These are phyloP conservation scores for Calypte anna DNA, from an alignment of 2,113 vertebrate genomes.

Conservation along the genomic window DNA sequence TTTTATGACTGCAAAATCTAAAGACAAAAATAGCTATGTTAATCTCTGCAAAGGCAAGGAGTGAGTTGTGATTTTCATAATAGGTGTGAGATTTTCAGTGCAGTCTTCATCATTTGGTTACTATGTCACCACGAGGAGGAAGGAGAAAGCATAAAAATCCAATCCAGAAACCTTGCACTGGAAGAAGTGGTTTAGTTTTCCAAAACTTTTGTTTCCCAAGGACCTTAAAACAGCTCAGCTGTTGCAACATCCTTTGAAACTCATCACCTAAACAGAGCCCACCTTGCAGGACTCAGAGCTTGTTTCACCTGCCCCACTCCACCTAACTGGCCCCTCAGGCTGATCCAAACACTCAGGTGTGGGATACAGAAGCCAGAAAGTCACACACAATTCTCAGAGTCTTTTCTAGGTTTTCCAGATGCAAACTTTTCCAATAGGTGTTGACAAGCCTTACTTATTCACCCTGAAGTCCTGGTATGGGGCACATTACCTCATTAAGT, in stretches of 20 bases:
- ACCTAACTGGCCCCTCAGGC: too few species aligned
- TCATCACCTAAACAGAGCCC: neutral
- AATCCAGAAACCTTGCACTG: neutral
- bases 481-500: neutral
- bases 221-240: neutral
- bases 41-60: neutral
- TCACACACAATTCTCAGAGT: neutral
- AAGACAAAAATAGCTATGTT: neutral
- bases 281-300: neutral
- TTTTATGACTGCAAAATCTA: neutral
- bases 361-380: neutral
- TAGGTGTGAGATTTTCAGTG: neutral
- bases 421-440: accelerated
- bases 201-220: neutral
- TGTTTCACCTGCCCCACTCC: neutral
- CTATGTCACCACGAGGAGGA: neutral
- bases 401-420: neutral
- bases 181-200: neutral
- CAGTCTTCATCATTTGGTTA: neutral
- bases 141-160: neutral
- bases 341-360: neutral
- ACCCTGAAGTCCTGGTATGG: neutral
- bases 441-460: neutral
- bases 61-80: neutral
- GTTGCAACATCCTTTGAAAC: neutral